Base-by-base conservation (phyloP, 2,113 vertebrate species). In the Atlantisia rogersi region DNA sequence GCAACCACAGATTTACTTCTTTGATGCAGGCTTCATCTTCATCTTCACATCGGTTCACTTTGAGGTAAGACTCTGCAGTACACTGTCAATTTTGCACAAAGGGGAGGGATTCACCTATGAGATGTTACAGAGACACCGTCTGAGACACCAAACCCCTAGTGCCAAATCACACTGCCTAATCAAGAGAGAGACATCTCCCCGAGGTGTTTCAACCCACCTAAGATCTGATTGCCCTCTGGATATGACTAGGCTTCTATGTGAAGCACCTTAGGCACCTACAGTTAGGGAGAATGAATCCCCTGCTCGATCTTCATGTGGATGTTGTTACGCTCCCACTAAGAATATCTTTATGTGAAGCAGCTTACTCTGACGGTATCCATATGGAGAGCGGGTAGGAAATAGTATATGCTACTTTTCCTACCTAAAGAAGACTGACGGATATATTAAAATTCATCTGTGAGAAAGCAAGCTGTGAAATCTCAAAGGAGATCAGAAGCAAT, bases 331-430 rank as follows among this genome's bases (percentile, higher is more conserved):
- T 91, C 67, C 86, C 75, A 73, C 89, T 87, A 95, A 91, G 81
- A 92, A 94, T 96, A 92, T 92, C 74, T 95, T 95, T 87, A 82
- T 89, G 93, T 85, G 96, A 95, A 95, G 89, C 77, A 89, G 94
- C 56, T 96, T 84, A 87, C 77, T 75, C 86, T 95, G 95, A 89
- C 7, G 19, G 62, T 53, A 95, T 82, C 95, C 96, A 97, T 95
- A 96, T 92, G 94, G 93, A 95, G 89, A 95, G 77, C 4, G 6
- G 83, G 83, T 95, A 96, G 86, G 95, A 94, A 95, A 92, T 65
- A 82, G 53, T 91, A 74, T 80, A 74, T 82, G 90, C 93, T 95
- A 79, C 77, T 94, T 96, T 96, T 93, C 89, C 92, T 95, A 87
- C 81, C 93, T 95, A 76, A 95, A 94, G 91, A 84, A 39, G 78